A percentile compares a stretch with the other conserved stretches of the same genome.
phyloP scores from a whole-genome alignment of 1,140 invertebrate genomes.

The Aphis craccivora region DNA sequence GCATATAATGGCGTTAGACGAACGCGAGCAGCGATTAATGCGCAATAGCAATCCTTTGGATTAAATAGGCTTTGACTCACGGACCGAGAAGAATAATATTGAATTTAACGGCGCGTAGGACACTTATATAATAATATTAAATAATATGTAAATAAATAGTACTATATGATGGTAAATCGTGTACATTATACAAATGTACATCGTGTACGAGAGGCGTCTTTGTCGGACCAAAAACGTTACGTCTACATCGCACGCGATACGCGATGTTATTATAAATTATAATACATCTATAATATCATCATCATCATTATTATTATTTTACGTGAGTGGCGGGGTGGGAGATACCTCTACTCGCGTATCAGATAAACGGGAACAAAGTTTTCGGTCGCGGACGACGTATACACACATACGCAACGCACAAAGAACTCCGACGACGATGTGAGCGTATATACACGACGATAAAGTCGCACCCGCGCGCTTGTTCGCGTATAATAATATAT shows the following conservation, averaged over 20 bases:
- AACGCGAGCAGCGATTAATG: constrained; percentile 26
- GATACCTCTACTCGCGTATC: neutral
- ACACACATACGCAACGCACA: neutral
- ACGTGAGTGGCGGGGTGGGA: neutral
- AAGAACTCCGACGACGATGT: constrained; percentile 44
- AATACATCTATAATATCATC: neutral
- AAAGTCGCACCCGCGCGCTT: neutral
- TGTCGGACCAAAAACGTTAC: neutral
- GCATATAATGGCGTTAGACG: neutral
- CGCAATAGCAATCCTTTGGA: neutral
- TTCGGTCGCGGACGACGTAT: constrained; percentile 21
- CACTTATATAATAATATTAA: neutral
- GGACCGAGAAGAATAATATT: constrained; percentile 34
- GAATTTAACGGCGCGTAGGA: neutral
- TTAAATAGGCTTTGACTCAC: constrained; percentile 15
- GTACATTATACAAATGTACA: neutral
- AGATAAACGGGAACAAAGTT: constrained; percentile 50
- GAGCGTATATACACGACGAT: constrained; percentile 11
- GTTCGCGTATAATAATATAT: neutral
- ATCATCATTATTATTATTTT: neutral
- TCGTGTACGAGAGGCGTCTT: neutral
- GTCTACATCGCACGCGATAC: neutral
- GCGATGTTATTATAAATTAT: neutral
- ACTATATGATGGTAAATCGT: neutral
- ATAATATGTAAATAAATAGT: neutral